Base-by-base conservation (phyloP, 2,113 vertebrate genomes). In the Psilopogon haemacephalus region DNA sequence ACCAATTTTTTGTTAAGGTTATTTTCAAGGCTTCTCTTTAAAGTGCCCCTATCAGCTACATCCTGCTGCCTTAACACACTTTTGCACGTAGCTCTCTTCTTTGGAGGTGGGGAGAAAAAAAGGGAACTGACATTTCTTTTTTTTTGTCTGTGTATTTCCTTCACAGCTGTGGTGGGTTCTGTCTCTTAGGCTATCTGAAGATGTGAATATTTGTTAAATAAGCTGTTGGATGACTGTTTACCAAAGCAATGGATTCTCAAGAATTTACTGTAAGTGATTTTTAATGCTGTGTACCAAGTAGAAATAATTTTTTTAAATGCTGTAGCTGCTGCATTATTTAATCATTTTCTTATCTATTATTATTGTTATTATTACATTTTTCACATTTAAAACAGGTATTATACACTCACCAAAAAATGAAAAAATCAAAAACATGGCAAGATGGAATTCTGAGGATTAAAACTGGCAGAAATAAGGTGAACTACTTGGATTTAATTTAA, bases 391-490 rank as follows among this genome's bases (percentile, higher is more conserved):
- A 95, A 95, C 69, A 92, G 98, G 98, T 98, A 13, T 83, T 98
- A 2, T 98, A 98, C 82, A 98, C 98, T 85, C 98, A 98, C 83
- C 98, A 98, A 48, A 98, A 98, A 93, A 96, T 35, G 52, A 98
- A 98, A 93, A 98, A 98, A 80, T 95, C 97, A 4, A 98, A 98
- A 96, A 97, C 97, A 0, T 98, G 98, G 98, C 98, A 98, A 90
- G 98, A 98, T 75, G 98, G 98, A 78, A 74, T 97, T 95, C 94
- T 98, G 94, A 98, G 92, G 93, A 69, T 92, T 15, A 60, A 46
- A 86, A 42, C 50, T 77, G 91, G 86, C 37, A 88, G 96, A 90
- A 98, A 97, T 85, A 97, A 98, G 97, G 98, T 98, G 83, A 96
- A 48, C 14, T 37, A n/a, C 58, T 69, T 17, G 1, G 6, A 30